Evolutionary conservation across 2,888 invertebrate genomes (phyloP).

Genomic region (Tanypteryx hageni): DNA sequence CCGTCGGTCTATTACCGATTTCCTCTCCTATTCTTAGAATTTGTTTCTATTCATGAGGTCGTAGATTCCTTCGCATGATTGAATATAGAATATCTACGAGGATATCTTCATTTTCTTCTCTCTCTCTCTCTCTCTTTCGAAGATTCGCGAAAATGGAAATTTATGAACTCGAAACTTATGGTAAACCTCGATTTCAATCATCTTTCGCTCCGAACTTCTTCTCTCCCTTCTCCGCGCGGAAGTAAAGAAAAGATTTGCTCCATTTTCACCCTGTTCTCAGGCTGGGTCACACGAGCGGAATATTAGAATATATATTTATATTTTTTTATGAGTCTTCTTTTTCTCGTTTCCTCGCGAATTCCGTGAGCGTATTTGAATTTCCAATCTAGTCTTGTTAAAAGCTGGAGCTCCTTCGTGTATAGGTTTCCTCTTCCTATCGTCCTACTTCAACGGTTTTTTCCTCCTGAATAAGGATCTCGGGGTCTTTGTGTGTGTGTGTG

Average conservation of each 20-base stretch:
- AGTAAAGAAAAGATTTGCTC: background rate
- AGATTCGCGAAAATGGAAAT: background rate
- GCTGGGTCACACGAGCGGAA: background rate
- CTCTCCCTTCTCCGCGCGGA: background rate
- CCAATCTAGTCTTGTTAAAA: slow-evolving; percentile 8
- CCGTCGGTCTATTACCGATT: background rate
- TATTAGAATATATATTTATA: background rate
- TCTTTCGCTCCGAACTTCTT: background rate
- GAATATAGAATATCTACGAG: background rate
- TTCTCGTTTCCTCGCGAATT: background rate
- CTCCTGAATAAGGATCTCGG: too few species aligned
- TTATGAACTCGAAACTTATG: background rate
- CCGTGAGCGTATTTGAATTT: slow-evolving; percentile 23
- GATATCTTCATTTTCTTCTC: background rate
- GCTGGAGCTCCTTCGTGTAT: background rate
- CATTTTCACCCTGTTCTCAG: background rate
- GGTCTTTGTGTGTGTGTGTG: too few species aligned
- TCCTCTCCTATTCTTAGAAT: background rate
- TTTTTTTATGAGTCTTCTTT: background rate
- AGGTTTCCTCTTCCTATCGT: background rate
- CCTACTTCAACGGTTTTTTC: too few species aligned
- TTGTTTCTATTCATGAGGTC: background rate
- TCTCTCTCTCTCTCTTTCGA: background rate
- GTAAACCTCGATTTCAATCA: background rate
- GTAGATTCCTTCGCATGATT: background rate